These are phyloP conservation scores for Trogon surrucura DNA, from an alignment of 2,113 vertebrate genomes.

Conservation along the genomic window DNA sequence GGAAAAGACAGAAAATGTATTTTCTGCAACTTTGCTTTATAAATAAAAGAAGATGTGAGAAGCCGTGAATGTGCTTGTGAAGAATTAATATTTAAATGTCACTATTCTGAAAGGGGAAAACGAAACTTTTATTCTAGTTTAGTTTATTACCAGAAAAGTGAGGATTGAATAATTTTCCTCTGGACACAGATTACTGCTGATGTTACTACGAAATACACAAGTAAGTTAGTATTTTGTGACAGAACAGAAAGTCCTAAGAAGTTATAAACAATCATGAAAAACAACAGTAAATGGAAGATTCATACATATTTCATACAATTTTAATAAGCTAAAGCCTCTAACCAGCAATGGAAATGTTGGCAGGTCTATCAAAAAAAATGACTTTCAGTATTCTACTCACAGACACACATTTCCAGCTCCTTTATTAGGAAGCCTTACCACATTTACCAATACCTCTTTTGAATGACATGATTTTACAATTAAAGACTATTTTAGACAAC, in stretches of 20 bases:
- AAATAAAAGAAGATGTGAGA: slow-evolving; percentile 21
- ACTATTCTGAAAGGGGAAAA: background rate
- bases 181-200: background rate
- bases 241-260: background rate
- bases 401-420: background rate
- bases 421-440: background rate
- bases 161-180: background rate
- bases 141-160: background rate
- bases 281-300: background rate
- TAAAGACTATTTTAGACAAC: background rate
- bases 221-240: background rate
- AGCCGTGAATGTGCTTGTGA: background rate
- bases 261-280: background rate
- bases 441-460: background rate
- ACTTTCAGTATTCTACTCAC: background rate
- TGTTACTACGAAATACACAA: background rate
- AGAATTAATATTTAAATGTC: slow-evolving; percentile 30
- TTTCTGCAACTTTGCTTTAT: background rate
- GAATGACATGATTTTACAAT: background rate
- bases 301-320: background rate
- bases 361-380: background rate
- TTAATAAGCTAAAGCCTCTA: background rate
- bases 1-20: background rate
- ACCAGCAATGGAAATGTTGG: background rate
- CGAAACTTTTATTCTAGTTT: background rate